Evolutionary conservation across 2,888 invertebrate species (phyloP).

Genomic region (Lottia gigantea): DNA sequence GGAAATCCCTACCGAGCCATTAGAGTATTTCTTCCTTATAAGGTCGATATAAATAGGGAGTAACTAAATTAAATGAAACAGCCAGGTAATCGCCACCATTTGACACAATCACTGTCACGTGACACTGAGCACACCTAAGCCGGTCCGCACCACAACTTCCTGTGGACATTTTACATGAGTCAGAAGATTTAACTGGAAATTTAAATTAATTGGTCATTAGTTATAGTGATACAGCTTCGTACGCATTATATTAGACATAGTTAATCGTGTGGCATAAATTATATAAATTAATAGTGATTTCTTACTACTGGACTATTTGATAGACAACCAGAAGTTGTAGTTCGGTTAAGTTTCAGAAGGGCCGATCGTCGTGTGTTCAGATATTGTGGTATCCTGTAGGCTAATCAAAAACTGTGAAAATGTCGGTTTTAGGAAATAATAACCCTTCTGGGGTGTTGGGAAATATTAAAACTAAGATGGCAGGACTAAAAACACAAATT

Average conservation of each 20-base stretch:
- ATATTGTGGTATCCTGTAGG: background rate
- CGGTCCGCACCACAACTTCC: constrained; percentile 19
- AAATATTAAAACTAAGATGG: constrained; percentile 7
- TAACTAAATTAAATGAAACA: constrained; percentile 24
- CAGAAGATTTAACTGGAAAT: constrained; percentile 19
- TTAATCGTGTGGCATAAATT: too few relatives aligned
- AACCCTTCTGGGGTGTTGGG: background rate
- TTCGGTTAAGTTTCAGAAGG: constrained; percentile 62
- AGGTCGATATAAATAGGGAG: constrained; percentile 20
- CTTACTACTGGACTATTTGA: too few relatives aligned
- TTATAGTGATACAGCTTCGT: background rate
- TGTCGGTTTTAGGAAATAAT: constrained; percentile 5
- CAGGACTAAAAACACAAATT: background rate
- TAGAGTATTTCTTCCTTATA: constrained; percentile 11
- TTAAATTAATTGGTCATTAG: background rate
- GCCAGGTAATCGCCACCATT: constrained; percentile 24
- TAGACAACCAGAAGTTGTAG: constrained; percentile 7
- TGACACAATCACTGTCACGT: constrained; percentile 21
- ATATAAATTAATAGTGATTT: too few relatives aligned
- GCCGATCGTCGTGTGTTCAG: constrained; percentile 89
- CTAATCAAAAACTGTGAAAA: background rate
- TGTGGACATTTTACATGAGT: constrained; percentile 23
- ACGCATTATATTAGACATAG: too few relatives aligned
- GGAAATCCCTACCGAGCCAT: too few relatives aligned
- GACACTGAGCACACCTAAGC: constrained; percentile 25